Conservation (phyloP, 1,140 invertebrate genomes). For the Heliconius melpomene region DNA sequence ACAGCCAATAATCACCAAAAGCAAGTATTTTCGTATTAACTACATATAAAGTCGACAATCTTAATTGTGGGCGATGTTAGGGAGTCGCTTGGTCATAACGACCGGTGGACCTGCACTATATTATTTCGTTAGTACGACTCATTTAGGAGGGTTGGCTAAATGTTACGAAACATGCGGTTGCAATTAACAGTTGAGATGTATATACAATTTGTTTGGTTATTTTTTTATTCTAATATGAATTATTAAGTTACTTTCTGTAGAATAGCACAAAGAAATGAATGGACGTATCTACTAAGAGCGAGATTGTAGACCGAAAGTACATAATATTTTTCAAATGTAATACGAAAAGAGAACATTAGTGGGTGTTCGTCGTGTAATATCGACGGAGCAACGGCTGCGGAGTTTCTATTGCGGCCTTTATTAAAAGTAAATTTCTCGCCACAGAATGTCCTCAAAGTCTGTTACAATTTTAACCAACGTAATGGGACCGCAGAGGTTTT, state of each 20-base stretch:
- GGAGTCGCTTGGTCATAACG: conserved; percentile 58
- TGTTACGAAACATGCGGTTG: conserved; percentile 50
- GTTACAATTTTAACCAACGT: conserved; percentile 41
- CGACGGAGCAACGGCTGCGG: conserved; percentile 69
- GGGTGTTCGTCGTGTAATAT: conserved; percentile 72
- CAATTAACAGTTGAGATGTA: conserved; percentile 41
- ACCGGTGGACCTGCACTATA: conserved; percentile 60
- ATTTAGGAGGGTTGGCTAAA: conserved; percentile 67
- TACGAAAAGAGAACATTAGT: conserved; percentile 74
- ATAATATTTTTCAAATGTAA: conserved; percentile 73
- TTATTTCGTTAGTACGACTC: conserved; percentile 65
- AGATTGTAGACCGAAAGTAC: conserved; percentile 67
- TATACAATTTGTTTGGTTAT: background rate
- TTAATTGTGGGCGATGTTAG: conserved; percentile 65
- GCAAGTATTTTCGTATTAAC: conserved; percentile 77
- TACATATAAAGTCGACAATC: conserved; percentile 67
- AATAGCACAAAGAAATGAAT: background rate
- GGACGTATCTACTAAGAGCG: conserved; percentile 38
- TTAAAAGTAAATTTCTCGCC: conserved; percentile 79
- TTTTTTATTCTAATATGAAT: background rate
- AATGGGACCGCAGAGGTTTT: conserved; percentile 27
- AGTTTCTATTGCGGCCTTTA: conserved; percentile 70
- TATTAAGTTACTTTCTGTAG: background rate
- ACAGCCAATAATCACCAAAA: conserved; percentile 72
- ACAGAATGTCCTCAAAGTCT: conserved; percentile 67